phyloP scores from a whole-genome alignment of 2,888 invertebrate genomes.

The Camponotus fellah region DNA sequence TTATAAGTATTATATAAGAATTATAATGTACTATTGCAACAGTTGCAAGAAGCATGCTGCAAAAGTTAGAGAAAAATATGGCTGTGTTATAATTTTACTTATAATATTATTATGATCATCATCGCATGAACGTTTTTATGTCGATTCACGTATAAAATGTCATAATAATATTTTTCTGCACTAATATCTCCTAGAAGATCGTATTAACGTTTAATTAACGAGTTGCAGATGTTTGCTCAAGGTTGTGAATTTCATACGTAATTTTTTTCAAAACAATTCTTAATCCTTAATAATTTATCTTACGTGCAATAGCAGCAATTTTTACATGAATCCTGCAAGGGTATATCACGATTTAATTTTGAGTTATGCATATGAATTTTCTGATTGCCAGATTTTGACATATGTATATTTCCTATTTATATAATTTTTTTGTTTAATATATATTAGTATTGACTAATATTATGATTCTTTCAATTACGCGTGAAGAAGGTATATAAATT shows the following conservation, averaged over 20 bases:
- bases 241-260: too few relatives aligned
- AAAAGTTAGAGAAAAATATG: neutral
- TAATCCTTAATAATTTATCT: neutral
- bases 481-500: neutral
- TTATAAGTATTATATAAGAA: neutral
- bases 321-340: neutral
- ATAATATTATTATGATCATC: neutral
- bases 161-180: constrained; percentile 5
- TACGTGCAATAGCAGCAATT: neutral
- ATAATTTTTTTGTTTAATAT: too few relatives aligned
- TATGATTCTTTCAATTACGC: neutral
- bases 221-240: neutral
- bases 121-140: neutral
- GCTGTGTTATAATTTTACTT: neutral
- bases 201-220: constrained; percentile 19
- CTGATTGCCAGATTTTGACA: neutral
- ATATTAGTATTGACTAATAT: neutral
- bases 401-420: neutral
- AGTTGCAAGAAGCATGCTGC: constrained; percentile 55
- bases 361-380: neutral
- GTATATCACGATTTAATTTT: neutral
- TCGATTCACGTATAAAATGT: neutral
- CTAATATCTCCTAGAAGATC: neutral
- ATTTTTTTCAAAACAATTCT: neutral
- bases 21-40: neutral